Conservation (phyloP, 2,113 vertebrate genomes). For the Oncorhynchus nerka region DNA sequence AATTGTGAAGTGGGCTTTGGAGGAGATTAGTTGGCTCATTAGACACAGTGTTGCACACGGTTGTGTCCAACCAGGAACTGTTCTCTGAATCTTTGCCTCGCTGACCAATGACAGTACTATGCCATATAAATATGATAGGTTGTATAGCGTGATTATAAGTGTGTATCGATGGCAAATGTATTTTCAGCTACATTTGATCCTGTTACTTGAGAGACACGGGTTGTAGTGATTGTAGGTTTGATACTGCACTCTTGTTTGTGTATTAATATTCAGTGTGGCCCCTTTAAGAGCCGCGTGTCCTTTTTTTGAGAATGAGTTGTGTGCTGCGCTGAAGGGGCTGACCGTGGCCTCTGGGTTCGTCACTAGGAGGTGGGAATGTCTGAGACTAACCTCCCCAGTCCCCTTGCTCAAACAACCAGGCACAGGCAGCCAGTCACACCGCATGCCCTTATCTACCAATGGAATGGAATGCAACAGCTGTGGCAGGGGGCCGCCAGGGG, state of each 20-base stretch:
- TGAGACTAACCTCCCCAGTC: constrained; percentile 70
- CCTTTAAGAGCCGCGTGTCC: constrained; percentile 69
- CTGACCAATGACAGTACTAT: too few species aligned
- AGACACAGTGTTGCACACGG: not conserved
- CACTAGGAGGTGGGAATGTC: constrained; percentile 40
- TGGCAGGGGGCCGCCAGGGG: constrained; percentile 55
- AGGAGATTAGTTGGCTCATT: constrained; percentile 2
- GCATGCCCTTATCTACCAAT: constrained; percentile 88
- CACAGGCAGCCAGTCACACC: constrained; percentile 47
- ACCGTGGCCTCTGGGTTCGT: constrained; percentile 46
- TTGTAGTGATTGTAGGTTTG: too few species aligned
- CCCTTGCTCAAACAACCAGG: constrained; percentile 70
- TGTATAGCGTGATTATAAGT: not conserved
- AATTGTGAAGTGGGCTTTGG: constrained; percentile 21
- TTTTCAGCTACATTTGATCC: not conserved
- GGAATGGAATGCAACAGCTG: constrained; percentile 97
- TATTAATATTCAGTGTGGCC: constrained; percentile 34
- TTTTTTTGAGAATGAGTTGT: constrained; percentile 68
- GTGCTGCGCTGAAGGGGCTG: constrained; percentile 15
- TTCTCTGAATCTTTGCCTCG: too few species aligned
- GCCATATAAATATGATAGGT: not conserved
- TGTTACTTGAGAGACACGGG: too few species aligned
- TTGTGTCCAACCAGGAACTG: not conserved
- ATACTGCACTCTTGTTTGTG: not conserved
- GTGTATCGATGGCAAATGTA: not conserved